A percentile compares a stretch with the other conserved stretches of the same genome.
Conservation (phyloP, 2,888 invertebrate genomes). For the Diaperis boleti region DNA sequence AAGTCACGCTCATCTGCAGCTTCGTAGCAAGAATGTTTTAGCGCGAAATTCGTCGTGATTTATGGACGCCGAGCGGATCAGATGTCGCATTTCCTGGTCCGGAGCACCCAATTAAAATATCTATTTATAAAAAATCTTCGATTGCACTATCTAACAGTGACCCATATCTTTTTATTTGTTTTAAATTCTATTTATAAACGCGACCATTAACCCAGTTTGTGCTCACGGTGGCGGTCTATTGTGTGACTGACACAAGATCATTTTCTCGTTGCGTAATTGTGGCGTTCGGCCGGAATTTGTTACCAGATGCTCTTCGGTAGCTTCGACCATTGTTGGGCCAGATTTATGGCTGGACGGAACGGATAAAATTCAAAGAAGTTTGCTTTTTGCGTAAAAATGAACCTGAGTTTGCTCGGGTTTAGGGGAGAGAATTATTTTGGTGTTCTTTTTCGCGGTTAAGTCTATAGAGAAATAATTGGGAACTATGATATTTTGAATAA, state of each 20-base stretch:
- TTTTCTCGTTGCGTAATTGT: constrained; percentile 25
- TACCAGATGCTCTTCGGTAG: constrained; percentile 27
- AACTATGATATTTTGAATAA: no score
- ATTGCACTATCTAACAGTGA: constrained; percentile 30
- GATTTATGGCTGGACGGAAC: constrained; percentile 17
- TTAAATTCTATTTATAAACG: constrained; percentile 30
- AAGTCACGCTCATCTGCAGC: constrained; percentile 17
- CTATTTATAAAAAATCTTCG: constrained; percentile 7
- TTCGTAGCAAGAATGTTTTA: constrained; percentile 44
- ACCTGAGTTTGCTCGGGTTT: no score
- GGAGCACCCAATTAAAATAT: constrained; percentile 24
- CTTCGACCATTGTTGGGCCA: background rate
- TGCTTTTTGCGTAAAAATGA: constrained; percentile 17
- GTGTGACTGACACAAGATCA: constrained; percentile 6
- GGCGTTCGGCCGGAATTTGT: constrained; percentile 13
- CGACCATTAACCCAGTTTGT: constrained; percentile 19
- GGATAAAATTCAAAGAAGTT: constrained; percentile 24
- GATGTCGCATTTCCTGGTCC: constrained; percentile 48
- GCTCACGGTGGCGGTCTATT: background rate
- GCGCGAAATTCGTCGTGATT: constrained; percentile 50
- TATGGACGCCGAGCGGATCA: constrained; percentile 44
- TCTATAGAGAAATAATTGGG: no score
- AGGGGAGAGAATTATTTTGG: no score
- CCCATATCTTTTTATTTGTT: constrained; percentile 35
- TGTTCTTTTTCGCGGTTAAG: no score